Evolutionary conservation across 64 coral and sea anemone genomes (phyloP).

Genomic region (Montipora foliosa): DNA sequence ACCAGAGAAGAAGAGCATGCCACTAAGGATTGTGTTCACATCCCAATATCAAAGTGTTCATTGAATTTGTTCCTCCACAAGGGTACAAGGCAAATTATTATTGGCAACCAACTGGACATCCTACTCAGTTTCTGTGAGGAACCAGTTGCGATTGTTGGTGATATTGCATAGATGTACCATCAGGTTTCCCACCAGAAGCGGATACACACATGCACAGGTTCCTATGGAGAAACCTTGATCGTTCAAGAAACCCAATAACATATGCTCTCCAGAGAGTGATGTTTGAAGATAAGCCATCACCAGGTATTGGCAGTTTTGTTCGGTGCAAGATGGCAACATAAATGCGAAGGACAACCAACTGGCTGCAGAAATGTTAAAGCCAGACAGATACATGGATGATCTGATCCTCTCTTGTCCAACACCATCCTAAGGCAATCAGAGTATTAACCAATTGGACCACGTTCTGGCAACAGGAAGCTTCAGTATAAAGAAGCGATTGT

Average conservation of each 20-base stretch:
- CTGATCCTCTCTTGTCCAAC: not conserved
- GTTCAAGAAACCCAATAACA: no score
- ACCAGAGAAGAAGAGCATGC: conserved; percentile 38
- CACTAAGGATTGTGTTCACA: conserved; percentile 7
- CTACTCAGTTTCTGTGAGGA: conserved; percentile 12
- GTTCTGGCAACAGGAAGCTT: not conserved
- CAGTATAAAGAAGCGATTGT: not conserved
- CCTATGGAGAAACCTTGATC: no score
- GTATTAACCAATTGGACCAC: not conserved
- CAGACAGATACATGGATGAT: no score
- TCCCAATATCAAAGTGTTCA: not conserved
- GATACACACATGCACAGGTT: no score
- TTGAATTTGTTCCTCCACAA: not conserved
- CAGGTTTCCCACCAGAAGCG: no score
- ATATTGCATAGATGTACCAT: not conserved
- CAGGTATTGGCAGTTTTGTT: no score
- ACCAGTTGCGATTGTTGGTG: not conserved
- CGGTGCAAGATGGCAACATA: no score
- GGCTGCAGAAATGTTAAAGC: no score
- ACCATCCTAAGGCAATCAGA: not conserved
- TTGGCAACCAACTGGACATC: conserved; percentile 3
- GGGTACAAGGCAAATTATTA: not conserved
- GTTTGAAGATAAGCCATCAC: no score
- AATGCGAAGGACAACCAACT: no score
- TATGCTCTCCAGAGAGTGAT: no score